Evolutionary conservation across 2,888 invertebrate species (phyloP), one percentile per base, ranked within the genome.

Genomic region (Harpalus rubripes): DNA sequence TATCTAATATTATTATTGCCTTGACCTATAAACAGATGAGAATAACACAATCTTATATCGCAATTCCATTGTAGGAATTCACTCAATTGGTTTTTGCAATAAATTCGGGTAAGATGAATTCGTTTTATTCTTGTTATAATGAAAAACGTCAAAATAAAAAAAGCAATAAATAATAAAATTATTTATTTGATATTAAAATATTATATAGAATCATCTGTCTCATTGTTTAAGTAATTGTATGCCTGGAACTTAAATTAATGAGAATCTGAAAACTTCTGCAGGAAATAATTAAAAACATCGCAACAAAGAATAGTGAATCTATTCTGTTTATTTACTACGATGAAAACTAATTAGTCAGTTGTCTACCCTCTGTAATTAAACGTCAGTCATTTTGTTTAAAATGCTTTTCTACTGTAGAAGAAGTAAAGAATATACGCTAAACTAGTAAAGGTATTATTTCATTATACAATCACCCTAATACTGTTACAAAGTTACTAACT

Each of bases 291-390:
- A 68, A 68, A 68, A 68, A 68, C 32, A 12, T 68, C 68, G 12
- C 39, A 32, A 68, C 26, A 68, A 15, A 68, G n/a, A 26, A 74
- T 74, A 7, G 44, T 18, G 15, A 74, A 74, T 74, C 72, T 44
- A 74, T 74, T 44, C 39, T 74, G 44, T 44, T 18, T 74, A 18
- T 15, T 8, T 44, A 74, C 72, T 52, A 18, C 72, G 72, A 74
- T 74, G 72, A 16, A 81, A 81, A 63, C 41, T 81, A 81, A 81
- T 81, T 81, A 81, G 80, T 59, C 80, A 61, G 63, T 81, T 81
- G 81, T 65, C 81, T 81, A 81, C 41, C 22, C 39, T 44, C 44
- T 26, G 22, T 81, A 81, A 81, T 81, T 81, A 81, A 63, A 61
- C 65, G 81, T 81, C 81, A 81, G 52, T 81, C 81, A 81, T 65